Evolutionary conservation across 1,140 invertebrate genomes (phyloP).

Genomic region (Neodiprion fabricii): DNA sequence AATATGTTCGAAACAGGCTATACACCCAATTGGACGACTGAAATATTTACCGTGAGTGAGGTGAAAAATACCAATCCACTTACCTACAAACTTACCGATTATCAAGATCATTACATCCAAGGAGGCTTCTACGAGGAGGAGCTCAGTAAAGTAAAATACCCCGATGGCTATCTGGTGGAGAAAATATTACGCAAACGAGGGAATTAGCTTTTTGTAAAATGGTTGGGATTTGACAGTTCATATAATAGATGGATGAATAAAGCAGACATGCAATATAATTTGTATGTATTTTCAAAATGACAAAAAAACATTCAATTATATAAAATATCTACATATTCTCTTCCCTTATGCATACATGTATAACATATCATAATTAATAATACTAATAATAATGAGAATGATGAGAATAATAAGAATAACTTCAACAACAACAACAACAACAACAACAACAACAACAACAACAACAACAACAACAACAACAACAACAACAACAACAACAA

Average conservation of each 20-base stretch:
- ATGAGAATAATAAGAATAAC: too few species aligned
- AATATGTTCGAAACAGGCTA: constrained; percentile 49
- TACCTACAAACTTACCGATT: constrained; percentile 44
- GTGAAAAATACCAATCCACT: constrained; percentile 41
- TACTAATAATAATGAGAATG: too few species aligned
- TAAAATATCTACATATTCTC: too few species aligned
- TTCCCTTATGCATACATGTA: too few species aligned
- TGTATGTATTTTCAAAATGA: too few species aligned
- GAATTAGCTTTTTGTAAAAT: constrained; percentile 48
- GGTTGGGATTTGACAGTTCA: constrained; percentile 41
- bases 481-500: too few species aligned
- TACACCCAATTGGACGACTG: constrained; percentile 49
- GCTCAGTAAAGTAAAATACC: constrained; percentile 40
- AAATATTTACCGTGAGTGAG: constrained; percentile 46
- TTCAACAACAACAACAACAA: too few species aligned
- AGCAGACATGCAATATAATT: too few species aligned
- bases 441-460: too few species aligned
- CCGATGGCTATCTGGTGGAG: constrained; percentile 47
- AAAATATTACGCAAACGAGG: constrained; percentile 39
- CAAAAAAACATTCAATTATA: too few species aligned
- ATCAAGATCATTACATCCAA: constrained; percentile 32
- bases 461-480: too few species aligned
- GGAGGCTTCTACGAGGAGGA: constrained; percentile 48
- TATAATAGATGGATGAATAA: constrained; percentile 45
- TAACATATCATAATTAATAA: neutral